A percentile compares a stretch with the other conserved stretches of the same genome.
These are phyloP conservation scores for Bradypodion ventrale DNA, from an alignment of 2,797 vertebrate species.

Conservation along the genomic window DNA sequence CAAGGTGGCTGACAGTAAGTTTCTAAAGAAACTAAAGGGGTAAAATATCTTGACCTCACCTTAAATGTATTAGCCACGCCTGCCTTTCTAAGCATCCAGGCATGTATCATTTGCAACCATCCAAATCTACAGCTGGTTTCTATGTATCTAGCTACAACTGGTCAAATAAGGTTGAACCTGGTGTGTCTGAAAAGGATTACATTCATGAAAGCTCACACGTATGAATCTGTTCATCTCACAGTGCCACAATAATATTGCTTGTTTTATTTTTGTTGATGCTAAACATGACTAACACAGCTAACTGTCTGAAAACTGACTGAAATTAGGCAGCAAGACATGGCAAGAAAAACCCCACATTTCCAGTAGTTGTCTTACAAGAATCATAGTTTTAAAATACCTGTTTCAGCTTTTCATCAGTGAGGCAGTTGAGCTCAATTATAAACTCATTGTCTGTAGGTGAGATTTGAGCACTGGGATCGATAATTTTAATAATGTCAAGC, in stretches of 20 bases:
- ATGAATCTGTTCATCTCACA: too few species aligned
- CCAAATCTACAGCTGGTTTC: not conserved
- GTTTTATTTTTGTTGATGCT: too few species aligned
- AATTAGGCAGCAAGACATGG: not conserved
- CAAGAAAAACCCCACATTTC: not conserved
- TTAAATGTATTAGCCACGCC: not conserved
- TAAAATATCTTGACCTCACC: too few species aligned
- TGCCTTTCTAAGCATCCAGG: not conserved
- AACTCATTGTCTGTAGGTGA: slow-evolving; percentile 99
- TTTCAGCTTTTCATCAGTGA: slow-evolving; percentile 97
- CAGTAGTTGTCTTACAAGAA: not conserved
- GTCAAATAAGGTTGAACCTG: rapidly evolving
- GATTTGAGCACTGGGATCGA: slow-evolving; percentile 96
- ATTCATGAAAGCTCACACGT: too few species aligned
- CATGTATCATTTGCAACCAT: not conserved
- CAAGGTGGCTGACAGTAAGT: too few species aligned
- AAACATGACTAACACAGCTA: too few species aligned
- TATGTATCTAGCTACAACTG: not conserved
- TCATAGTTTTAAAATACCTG: slow-evolving; percentile 82
- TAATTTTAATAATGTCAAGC: slow-evolving; percentile 99
- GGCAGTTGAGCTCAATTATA: slow-evolving; percentile 98
- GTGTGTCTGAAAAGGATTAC: too few species aligned
- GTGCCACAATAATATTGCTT: too few species aligned
- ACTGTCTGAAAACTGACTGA: too few species aligned
- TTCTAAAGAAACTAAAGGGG: too few species aligned